A percentile compares a stretch with the other conserved stretches of the same genome.
Conservation (phyloP, 2,888 invertebrate species). For the Zaprionus lineosus region DNA sequence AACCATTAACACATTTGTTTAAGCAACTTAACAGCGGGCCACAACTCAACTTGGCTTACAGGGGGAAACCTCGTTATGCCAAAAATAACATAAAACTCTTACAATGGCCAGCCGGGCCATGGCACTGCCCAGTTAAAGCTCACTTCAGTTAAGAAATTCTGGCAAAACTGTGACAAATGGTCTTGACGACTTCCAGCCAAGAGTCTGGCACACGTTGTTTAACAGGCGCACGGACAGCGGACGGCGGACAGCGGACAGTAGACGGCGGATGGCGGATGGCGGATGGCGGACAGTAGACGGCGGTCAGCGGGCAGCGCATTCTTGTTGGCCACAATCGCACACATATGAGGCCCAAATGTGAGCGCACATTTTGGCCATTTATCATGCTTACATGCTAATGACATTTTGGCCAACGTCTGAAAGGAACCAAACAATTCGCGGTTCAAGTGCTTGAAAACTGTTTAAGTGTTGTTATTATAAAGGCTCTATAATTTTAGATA, state of each 20-base stretch:
- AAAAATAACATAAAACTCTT: constrained; percentile 31
- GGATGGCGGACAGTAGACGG: no score
- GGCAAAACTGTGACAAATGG: constrained; percentile 74
- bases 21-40: neutral
- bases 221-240: no score
- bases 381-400: constrained; percentile 77
- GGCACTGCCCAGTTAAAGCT: no score
- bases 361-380: constrained; percentile 63
- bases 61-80: neutral
- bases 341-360: constrained; percentile 25
- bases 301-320: no score
- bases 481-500: constrained; percentile 45
- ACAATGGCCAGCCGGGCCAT: constrained; percentile 29
- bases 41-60: constrained; percentile 8
- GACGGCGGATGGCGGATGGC: no score
- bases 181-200: constrained; percentile 69
- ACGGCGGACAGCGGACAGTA: no score
- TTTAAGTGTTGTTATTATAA: constrained; percentile 23
- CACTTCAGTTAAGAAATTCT: constrained; percentile 20
- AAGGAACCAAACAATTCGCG: constrained; percentile 41
- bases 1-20: neutral
- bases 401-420: constrained; percentile 57
- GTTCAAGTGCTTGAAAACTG: constrained; percentile 29
- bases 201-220: constrained; percentile 24
- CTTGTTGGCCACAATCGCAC: no score